These are phyloP conservation scores for Hyla sarda DNA, from an alignment of 2,113 vertebrate genomes.

Conservation along the genomic window DNA sequence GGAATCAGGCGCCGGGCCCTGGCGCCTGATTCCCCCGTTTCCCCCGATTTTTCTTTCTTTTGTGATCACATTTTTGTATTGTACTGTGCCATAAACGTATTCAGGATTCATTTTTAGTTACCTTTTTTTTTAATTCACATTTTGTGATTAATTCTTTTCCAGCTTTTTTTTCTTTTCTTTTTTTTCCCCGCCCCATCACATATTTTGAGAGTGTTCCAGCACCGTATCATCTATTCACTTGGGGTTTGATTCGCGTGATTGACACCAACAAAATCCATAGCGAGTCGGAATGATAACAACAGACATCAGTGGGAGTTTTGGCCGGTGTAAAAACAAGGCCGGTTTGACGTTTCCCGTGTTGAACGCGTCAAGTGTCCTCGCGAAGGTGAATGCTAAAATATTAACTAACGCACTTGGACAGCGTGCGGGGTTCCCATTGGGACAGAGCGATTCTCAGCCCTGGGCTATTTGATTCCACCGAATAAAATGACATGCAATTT, in stretches of 20 bases:
- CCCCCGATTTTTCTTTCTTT: neutral
- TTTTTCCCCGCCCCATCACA: neutral
- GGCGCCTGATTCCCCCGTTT: too few species aligned
- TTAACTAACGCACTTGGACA: conserved; percentile 32
- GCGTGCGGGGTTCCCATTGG: conserved; percentile 16
- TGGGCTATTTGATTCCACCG: conserved; percentile 39
- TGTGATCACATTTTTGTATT: neutral
- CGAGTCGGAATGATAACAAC: conserved; percentile 11
- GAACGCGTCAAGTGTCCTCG: conserved; percentile 23
- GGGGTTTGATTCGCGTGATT: conserved; percentile 3
- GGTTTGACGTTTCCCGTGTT: conserved; percentile 22
- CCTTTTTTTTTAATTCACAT: neutral
- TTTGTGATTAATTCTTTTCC: neutral
- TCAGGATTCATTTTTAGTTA: neutral
- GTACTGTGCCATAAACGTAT: neutral
- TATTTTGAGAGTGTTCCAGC: neutral
- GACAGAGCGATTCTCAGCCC: conserved; percentile 17
- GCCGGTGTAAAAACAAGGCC: conserved; percentile 2
- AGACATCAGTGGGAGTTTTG: conserved; percentile 7
- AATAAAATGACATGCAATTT: conserved; percentile 45
- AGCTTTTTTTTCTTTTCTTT: too few species aligned
- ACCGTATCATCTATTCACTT: neutral
- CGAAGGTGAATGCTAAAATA: conserved; percentile 35
- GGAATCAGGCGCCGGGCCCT: too few species aligned
- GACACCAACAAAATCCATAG: conserved; percentile 28